phyloP scores from a whole-genome alignment of 2,888 invertebrate species.

The Metopia argyrocephala region DNA sequence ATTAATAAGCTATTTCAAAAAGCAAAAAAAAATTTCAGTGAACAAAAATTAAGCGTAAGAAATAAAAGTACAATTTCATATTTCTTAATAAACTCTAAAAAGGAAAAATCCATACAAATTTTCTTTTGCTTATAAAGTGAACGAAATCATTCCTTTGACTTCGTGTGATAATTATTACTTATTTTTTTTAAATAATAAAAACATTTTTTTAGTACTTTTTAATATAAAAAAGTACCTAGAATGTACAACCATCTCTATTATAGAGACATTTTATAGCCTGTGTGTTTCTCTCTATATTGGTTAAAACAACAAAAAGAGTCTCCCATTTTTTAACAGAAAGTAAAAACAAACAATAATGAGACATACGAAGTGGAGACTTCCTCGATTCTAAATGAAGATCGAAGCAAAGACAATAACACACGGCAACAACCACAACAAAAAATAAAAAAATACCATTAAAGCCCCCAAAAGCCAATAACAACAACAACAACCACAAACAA shows the following conservation, averaged over 20 bases:
- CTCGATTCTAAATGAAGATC: conserved; percentile 28
- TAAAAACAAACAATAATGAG: conserved; percentile 5
- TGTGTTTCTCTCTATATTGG: background rate
- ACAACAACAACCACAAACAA: background rate
- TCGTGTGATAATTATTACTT: too few species aligned
- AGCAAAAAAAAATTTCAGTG: too few species aligned
- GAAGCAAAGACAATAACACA: background rate
- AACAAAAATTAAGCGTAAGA: too few species aligned
- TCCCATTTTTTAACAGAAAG: background rate
- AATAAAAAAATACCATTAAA: background rate
- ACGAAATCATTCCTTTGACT: too few species aligned
- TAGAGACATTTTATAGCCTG: background rate
- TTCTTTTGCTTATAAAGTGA: too few species aligned
- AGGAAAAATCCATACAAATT: too few species aligned
- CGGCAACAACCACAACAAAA: background rate
- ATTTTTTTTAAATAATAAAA: too few species aligned
- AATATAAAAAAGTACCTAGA: background rate
- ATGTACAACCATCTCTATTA: background rate
- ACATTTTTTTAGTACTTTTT: too few species aligned
- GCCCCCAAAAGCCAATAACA: background rate
- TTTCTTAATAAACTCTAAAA: too few species aligned
- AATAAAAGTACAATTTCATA: too few species aligned
- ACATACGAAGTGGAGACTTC: conserved; percentile 42
- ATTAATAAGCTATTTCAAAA: too few species aligned
- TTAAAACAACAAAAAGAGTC: background rate